Evolutionary conservation across 1,140 invertebrate genomes (phyloP), one percentile per base, ranked within the genome.

Genomic region (Venturia canescens): DNA sequence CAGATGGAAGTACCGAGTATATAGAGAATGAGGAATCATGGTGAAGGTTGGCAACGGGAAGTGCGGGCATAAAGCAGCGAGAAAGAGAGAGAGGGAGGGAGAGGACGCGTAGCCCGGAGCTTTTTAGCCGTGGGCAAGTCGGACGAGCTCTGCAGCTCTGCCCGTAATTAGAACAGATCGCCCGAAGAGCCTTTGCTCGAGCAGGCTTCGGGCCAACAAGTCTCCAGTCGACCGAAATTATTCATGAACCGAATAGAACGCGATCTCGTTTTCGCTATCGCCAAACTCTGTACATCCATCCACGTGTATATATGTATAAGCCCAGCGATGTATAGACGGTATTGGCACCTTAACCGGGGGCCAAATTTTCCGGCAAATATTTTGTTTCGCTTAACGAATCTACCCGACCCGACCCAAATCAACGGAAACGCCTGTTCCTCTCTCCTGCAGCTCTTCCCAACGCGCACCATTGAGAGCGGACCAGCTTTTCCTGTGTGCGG

Each of bases 351-450:
- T n/a, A 57, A 44, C 78, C 78, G 27, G 48, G 21, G 79, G 85
- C 87, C 82, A 88, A 88, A 90, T 91, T 91, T 88, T 87, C 87
- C 88, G 87, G 86, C 88, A 90, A 91, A 90, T 91, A 91, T 91
- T 90, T 91, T 90, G 86, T 89, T 88, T 89, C 87, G 84, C 78
- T 82, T 84, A 85, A 83, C 81, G 86, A 84, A 85, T 87, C 82
- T 72, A 23, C 66, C 48, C 6, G 38, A 27, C 67, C 27, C n/a
- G n/a, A n/a, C n/a, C 66, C 27, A 38, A 31, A 34, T 31, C 7
- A 34, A 57, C 53, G 18, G 5, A 23, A 57, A 57, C 18, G 1
- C 53, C 21, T 57, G 18, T 23, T 23, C 21, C 53, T 57, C 53
- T 18, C 13, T n/a, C 53, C 2, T 23, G 21, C 53, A 3, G 3